Evolutionary conservation across 1,140 invertebrate species (phyloP), one percentile per base, ranked within the genome.

Genomic region (Drosophila insularis): DNA sequence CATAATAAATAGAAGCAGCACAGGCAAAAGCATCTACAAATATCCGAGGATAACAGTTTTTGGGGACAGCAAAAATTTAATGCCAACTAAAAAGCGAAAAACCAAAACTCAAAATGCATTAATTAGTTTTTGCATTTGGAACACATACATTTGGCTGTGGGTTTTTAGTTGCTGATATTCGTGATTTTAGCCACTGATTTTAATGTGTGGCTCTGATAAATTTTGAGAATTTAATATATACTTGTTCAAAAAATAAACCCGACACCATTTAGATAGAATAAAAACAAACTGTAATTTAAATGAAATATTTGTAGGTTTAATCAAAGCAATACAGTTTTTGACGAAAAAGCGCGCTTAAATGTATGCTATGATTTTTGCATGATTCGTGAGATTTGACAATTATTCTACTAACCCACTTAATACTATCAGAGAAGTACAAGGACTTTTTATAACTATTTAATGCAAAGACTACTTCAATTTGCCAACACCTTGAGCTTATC

Each of bases 71-170:
- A 58, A 39, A 21, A 37, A 37, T 37, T 21, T 21, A 37, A 50
- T 14, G 27, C 23, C 32, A 37, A 50, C 17, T 17, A 21, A 50
- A 50, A 50, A 50, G 43, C 43, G 35, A 53, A 66, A 23, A 58
- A 2, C 13, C 2, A 2, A 37, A 55, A 32, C 19, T 13, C 8
- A 40, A 74, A 74, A 66, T 61, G 19, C 62, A 68, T 71, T 75
- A 75, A 78, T 75, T 80, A 78, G 74, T 68, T 67, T 50, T 71
- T 46, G 64, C 71, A 64, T 70, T 65, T 68, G 56, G 43, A 17
- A 2, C 43, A 68, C 46, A 68, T 71, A 63, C 43, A 21, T 50
- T 50, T 10, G 43, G 14, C 23, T 43, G 54, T 11, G 27, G 39
- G 31, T 31, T 35, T 32, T 58, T 58, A 58, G 55, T 17, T 35